Evolutionary conservation across 2,797 vertebrate species (phyloP).

Genomic region (Diglossa cyanea): DNA sequence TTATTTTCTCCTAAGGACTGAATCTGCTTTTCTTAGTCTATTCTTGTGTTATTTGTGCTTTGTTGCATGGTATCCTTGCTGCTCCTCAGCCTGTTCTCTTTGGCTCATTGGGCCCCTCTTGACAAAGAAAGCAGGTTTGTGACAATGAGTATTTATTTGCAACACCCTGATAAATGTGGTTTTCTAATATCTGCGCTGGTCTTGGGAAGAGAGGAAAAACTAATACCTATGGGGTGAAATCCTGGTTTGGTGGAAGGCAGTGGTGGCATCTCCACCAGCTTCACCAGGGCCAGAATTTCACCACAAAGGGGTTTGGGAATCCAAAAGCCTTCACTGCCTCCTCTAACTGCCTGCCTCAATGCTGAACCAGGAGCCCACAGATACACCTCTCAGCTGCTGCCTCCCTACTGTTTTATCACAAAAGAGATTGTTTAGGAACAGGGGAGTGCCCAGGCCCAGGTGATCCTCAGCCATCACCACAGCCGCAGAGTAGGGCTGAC

Average conservation of each 20-base stretch:
- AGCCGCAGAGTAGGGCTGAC: background rate
- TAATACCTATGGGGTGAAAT: slow-evolving; percentile 16
- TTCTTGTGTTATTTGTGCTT: background rate
- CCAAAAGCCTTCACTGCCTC: background rate
- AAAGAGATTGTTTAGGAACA: background rate
- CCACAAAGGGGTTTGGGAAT: background rate
- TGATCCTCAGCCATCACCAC: background rate
- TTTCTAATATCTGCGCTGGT: background rate
- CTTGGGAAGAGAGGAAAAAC: background rate
- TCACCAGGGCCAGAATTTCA: background rate
- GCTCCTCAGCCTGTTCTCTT: background rate
- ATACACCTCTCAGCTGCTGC: background rate
- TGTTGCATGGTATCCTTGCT: background rate
- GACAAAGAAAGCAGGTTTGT: background rate
- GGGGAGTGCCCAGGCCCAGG: background rate
- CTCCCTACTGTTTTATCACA: background rate
- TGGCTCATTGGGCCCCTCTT: background rate
- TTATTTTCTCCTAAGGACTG: background rate
- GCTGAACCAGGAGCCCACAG: background rate
- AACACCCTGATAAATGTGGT: background rate
- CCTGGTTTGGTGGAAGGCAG: background rate
- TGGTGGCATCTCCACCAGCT: background rate
- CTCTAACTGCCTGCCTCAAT: background rate
- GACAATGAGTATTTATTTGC: background rate
- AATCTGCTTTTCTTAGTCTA: background rate